Evolutionary conservation across 2,113 vertebrate species (phyloP), one percentile per base, ranked within the genome.

Genomic region (Brienomyrus longianalis): DNA sequence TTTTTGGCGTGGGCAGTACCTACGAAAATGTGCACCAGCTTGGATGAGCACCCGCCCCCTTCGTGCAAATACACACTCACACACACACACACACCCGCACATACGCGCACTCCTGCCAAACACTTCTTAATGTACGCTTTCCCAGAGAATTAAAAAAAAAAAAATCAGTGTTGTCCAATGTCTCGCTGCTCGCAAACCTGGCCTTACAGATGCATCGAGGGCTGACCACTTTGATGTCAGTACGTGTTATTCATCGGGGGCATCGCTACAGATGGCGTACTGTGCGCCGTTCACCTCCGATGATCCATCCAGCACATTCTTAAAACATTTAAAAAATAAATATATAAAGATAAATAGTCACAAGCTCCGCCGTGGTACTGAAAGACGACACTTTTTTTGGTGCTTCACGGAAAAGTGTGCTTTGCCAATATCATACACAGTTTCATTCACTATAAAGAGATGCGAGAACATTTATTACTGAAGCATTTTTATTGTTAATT

Each of bases 161-260:
- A 94, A 95, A 95, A 95, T 96, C 94, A 94, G 95, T 93, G 95
- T 96, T 94, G 95, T 95, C 95, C 95, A 95, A 95, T 94, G 95
- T 95, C 94, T 94, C 91, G 92, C 94, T 95, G 92, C 92, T 94
- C 92, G 92, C 95, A 95, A 95, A 95, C 93, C 95, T 93, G 93
- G 93, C 91, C 95, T 91, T 95, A 92, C 94, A 96, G 95, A 95
- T 95, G 95, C 94, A 94, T 93, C 92, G 88, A 93, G 94, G 94
- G 92, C 93, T 92, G 92, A 92, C 91, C 92, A 92, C 93, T 93
- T 88, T 86, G 91, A 94, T 94, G 94, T 93, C 94, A 92, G 92
- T 90, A 93, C 94, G 93, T 91, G 91, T 94, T 92, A 91, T 92
- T 95, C 93, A 95, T 94, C 93, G 95, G 94, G 85, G 93, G 80